A percentile compares a stretch with the other conserved stretches of the same genome.
These are phyloP conservation scores for Rhodeus uyekii DNA, from an alignment of 2,797 vertebrate genomes.

Conservation along the genomic window DNA sequence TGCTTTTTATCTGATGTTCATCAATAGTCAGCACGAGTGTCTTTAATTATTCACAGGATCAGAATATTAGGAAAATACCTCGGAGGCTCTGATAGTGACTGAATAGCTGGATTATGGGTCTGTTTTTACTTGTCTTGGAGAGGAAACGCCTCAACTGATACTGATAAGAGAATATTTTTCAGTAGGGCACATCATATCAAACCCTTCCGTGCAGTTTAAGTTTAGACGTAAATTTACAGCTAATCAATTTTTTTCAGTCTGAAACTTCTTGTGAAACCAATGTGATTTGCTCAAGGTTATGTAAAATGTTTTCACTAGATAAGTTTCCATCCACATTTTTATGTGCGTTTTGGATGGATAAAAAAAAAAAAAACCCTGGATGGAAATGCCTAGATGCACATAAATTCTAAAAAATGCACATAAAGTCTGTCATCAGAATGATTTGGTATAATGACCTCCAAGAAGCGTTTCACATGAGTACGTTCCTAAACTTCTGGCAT, in stretches of 20 bases:
- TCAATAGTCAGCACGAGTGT: constrained; percentile 49
- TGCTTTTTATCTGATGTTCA: constrained; percentile 43
- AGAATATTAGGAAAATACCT: constrained; percentile 37
- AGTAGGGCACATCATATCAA: neutral
- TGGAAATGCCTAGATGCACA: neutral
- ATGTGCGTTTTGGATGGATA: neutral
- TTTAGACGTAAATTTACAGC: neutral
- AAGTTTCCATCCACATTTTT: neutral
- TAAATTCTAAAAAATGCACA: neutral
- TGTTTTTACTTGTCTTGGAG: constrained; percentile 14
- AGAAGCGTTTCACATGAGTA: neutral
- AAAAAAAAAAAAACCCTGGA: neutral
- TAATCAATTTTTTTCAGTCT: neutral
- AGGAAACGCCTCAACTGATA: neutral
- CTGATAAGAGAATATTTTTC: neutral
- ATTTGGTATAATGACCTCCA: neutral
- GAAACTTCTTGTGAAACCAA: neutral
- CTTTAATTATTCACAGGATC: constrained; percentile 56
- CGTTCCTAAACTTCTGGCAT: neutral
- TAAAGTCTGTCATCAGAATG: neutral
- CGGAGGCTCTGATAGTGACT: constrained; percentile 33
- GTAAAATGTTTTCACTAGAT: neutral
- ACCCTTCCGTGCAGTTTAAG: neutral
- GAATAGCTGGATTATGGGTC: constrained; percentile 23
- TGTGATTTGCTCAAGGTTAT: neutral